Percentiles rank a stretch among this genome's conserved stretches.
Conservation (phyloP, 2,797 vertebrate genomes). For the Ctenosaura bakeri region DNA sequence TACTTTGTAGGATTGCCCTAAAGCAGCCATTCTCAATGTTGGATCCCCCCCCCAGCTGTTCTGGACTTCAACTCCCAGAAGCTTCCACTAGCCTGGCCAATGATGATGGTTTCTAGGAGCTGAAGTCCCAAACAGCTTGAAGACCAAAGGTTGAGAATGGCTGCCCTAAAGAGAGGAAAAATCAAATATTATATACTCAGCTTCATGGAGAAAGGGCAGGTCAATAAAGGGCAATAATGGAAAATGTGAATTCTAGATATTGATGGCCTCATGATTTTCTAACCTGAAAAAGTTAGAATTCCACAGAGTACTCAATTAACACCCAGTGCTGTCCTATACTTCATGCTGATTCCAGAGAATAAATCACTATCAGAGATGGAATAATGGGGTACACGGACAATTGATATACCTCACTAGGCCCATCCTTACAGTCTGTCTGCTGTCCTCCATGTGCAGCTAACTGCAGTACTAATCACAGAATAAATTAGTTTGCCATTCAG, state of each 20-base stretch:
- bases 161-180: neutral
- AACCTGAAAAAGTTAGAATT: neutral
- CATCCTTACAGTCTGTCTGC: neutral
- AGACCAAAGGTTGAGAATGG: no score
- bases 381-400: neutral
- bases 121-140: no score
- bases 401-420: neutral
- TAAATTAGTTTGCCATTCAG: constrained; percentile 19
- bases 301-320: neutral
- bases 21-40: no score
- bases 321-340: neutral
- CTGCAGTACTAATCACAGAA: constrained; percentile 5
- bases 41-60: no score
- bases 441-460: neutral
- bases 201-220: neutral
- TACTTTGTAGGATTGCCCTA: neutral
- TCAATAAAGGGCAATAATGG: neutral
- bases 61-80: no score
- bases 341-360: neutral
- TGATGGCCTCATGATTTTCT: neutral
- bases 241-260: neutral
- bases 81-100: no score
- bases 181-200: neutral
- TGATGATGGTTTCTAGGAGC: no score
- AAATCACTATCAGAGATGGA: neutral